phyloP scores from a whole-genome alignment of 1,140 invertebrate genomes.

The Drosophila santomea region DNA sequence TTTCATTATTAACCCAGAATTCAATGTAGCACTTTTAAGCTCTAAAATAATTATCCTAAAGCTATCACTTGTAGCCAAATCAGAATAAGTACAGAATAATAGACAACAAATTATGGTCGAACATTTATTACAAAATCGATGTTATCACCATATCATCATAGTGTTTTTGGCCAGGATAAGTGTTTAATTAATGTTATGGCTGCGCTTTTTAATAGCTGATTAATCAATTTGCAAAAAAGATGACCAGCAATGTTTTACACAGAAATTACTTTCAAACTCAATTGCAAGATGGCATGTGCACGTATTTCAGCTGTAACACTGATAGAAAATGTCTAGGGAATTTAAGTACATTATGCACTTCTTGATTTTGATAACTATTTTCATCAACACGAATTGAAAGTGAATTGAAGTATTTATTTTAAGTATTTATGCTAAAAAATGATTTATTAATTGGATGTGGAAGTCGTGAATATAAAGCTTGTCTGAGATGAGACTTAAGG shows the following conservation, averaged over 20 bases:
- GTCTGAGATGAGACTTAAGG: neutral
- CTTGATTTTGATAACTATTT: too few relatives aligned
- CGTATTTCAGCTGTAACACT: neutral
- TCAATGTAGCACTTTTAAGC: too few relatives aligned
- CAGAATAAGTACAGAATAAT: too few relatives aligned
- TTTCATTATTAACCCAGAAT: too few relatives aligned
- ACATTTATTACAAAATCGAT: neutral
- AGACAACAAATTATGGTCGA: too few relatives aligned
- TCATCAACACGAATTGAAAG: too few relatives aligned
- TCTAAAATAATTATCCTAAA: too few relatives aligned
- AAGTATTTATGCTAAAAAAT: neutral
- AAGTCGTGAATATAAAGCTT: neutral
- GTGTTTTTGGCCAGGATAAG: neutral
- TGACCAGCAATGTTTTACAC: neutral
- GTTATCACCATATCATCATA: neutral
- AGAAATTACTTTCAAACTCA: slow-evolving; percentile 5
- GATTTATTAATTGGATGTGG: neutral
- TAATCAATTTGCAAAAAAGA: neutral
- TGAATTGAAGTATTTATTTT: too few relatives aligned
- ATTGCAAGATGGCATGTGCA: neutral
- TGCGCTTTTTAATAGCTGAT: neutral
- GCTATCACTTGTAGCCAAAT: neutral
- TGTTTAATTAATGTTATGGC: neutral
- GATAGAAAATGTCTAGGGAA: neutral
- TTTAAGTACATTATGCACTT: too few relatives aligned